Conservation (phyloP, 2,113 vertebrate genomes). For the Urocitellus parryii region DNA sequence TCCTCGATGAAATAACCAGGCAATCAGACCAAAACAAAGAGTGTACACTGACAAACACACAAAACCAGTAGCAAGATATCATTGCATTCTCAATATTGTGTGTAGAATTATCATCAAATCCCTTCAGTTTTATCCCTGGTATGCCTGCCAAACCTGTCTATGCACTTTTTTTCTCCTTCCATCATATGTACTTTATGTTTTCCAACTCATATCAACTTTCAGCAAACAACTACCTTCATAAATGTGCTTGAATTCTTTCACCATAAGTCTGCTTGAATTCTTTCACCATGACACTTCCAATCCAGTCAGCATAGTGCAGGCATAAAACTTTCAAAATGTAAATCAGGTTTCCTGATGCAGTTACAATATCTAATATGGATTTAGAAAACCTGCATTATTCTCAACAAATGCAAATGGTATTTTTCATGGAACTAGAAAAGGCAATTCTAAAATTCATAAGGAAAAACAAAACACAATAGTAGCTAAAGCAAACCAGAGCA, state of each 20-base stretch:
- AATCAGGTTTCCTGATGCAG: neutral
- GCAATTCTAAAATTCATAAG: too few species aligned
- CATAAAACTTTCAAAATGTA: constrained; percentile 24
- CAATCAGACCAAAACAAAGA: neutral
- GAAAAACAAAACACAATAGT: too few species aligned
- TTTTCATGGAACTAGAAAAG: too few species aligned
- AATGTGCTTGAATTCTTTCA: neutral
- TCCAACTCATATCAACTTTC: neutral
- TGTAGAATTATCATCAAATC: neutral
- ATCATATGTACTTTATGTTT: neutral
- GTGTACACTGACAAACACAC: neutral
- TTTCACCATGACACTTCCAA: neutral
- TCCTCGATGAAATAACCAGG: neutral
- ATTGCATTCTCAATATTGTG: neutral
- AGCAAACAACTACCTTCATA: neutral
- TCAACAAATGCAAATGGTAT: too few species aligned
- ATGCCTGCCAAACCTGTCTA: neutral
- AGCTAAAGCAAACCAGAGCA: too few species aligned
- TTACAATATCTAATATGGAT: neutral
- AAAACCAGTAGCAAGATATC: neutral
- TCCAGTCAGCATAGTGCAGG: neutral
- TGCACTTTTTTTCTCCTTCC: neutral
- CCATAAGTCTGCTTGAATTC: neutral
- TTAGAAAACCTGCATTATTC: neutral
- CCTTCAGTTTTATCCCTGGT: neutral